These are phyloP conservation scores for Biston betularia DNA, from an alignment of 2,888 invertebrate genomes.

Conservation along the genomic window DNA sequence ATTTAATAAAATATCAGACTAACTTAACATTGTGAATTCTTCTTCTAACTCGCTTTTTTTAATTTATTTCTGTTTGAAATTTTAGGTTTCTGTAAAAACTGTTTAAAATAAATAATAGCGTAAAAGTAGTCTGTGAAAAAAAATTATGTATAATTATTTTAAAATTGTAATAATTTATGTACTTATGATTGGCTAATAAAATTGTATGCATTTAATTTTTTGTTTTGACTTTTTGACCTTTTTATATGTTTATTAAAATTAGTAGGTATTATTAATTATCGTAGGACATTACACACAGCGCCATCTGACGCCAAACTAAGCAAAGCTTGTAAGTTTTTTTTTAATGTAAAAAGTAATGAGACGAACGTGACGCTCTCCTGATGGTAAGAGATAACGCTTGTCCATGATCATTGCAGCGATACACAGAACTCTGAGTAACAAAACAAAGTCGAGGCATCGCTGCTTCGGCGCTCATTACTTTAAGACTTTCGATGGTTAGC, in stretches of 20 bases:
- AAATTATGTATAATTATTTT: not conserved
- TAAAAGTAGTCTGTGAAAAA: not conserved
- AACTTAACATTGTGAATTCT: not conserved
- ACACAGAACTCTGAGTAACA: too few species aligned
- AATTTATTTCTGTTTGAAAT: not conserved
- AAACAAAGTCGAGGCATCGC: too few species aligned
- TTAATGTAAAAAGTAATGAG: too few species aligned
- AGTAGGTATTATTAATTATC: too few species aligned
- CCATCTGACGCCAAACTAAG: too few species aligned
- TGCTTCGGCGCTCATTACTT: too few species aligned
- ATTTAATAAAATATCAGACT: conserved; percentile 16
- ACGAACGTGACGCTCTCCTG: too few species aligned
- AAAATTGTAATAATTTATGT: conserved; percentile 34
- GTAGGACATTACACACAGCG: too few species aligned
- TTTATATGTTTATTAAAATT: not conserved
- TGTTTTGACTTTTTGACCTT: conserved; percentile 9
- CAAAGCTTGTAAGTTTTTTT: too few species aligned
- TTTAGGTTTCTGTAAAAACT: not conserved
- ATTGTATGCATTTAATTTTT: conserved; percentile 16
- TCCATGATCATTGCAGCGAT: too few species aligned
- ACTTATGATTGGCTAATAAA: conserved; percentile 49
- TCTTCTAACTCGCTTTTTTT: not conserved
- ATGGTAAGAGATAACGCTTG: too few species aligned
- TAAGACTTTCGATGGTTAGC: too few species aligned
- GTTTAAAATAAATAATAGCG: not conserved